Conservation (phyloP, 2,888 invertebrate genomes). For the Hyposoter dolosus region DNA sequence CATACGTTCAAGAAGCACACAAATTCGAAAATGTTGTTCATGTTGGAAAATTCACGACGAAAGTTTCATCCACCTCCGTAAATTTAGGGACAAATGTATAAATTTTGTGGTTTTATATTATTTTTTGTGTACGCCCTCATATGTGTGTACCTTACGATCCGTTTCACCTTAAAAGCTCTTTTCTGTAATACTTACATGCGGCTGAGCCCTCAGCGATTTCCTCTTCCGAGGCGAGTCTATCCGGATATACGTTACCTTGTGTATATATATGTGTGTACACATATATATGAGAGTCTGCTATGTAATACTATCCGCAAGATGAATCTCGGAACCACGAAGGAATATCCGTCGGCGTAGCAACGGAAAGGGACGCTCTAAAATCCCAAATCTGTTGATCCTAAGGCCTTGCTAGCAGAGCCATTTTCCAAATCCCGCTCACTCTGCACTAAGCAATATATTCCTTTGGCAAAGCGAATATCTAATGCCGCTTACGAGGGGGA, state of each 20-base stretch:
- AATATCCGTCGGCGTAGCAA: constrained; percentile 45
- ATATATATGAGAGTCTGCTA: constrained; percentile 1
- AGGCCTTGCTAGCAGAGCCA: constrained; percentile 50
- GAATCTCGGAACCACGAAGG: constrained; percentile 16
- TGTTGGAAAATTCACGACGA: background rate
- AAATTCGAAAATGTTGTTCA: background rate
- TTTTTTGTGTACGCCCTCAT: constrained; percentile 17
- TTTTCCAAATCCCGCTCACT: constrained; percentile 42
- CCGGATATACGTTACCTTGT: constrained; percentile 9
- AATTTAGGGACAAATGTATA: background rate
- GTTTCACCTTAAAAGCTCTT: constrained; percentile 62
- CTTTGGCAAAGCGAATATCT: constrained; percentile 49
- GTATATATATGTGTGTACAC: background rate
- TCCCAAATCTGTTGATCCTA: constrained; percentile 64
- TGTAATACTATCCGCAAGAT: constrained; percentile 46
- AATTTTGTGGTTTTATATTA: background rate
- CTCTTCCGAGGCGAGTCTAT: constrained; percentile 38
- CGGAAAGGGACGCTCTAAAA: constrained; percentile 26
- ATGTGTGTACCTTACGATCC: constrained; percentile 43
- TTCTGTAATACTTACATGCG: constrained; percentile 47
- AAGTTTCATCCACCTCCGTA: constrained; percentile 11
- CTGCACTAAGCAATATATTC: constrained; percentile 50
- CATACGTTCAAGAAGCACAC: background rate
- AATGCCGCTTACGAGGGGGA: constrained; percentile 7
- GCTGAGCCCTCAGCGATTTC: constrained; percentile 37